A percentile compares a stretch with the other conserved stretches of the same genome.
Evolutionary conservation across 2,113 vertebrate species (phyloP).

Genomic region (Paramormyrops kingsleyae): DNA sequence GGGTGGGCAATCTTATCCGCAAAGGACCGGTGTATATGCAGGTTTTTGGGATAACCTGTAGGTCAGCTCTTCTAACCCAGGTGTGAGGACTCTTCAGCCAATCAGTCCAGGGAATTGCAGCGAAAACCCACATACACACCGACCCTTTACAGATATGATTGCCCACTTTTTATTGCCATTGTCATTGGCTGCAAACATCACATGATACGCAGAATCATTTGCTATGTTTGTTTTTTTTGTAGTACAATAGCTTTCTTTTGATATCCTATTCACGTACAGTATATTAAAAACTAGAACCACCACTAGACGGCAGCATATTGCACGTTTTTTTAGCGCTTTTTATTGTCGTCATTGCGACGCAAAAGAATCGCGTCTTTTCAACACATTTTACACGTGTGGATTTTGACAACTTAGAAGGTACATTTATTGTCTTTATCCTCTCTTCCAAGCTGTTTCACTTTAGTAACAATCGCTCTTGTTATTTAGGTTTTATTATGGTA

Average conservation of each 20-base stretch:
- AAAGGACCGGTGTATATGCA: no score
- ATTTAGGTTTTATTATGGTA: neutral
- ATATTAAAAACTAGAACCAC: neutral
- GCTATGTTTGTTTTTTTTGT: neutral
- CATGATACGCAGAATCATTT: neutral
- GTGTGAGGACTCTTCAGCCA: no score
- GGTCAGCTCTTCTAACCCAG: no score
- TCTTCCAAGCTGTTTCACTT: neutral
- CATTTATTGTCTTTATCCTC: neutral
- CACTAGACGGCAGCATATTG: neutral
- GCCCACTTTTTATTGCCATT: neutral
- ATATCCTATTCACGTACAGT: neutral
- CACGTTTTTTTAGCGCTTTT: neutral
- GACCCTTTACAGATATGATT: no score
- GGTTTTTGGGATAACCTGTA: no score
- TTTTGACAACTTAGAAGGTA: neutral
- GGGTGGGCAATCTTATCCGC: no score
- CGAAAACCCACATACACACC: no score
- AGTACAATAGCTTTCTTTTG: neutral
- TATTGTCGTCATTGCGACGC: neutral
- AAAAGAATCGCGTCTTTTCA: neutral
- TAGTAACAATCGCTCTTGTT: neutral
- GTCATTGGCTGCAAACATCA: neutral
- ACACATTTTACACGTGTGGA: constrained; percentile 6
- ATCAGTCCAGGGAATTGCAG: no score